A percentile compares a stretch with the other conserved stretches of the same genome.
These are phyloP conservation scores for Cephalopholis sonnerati DNA, from an alignment of 2,113 vertebrate species.

Conservation along the genomic window DNA sequence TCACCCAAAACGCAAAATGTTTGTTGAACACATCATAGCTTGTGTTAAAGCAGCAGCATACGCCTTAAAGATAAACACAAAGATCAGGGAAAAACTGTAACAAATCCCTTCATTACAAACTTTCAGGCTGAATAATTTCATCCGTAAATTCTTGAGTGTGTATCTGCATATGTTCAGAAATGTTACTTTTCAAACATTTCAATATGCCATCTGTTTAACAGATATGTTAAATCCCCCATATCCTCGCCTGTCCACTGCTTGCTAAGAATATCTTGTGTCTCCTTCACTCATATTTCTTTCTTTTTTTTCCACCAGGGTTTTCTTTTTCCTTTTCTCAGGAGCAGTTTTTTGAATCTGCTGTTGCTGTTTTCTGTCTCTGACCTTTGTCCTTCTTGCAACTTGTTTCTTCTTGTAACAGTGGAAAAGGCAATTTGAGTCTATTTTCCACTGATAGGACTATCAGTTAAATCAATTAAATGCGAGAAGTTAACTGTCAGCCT, in stretches of 20 bases:
- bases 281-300: slow-evolving; percentile 18
- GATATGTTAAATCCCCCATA: neutral
- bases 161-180: neutral
- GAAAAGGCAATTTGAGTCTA: neutral
- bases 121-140: neutral
- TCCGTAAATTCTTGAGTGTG: neutral
- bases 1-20: neutral
- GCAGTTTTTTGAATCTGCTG: slow-evolving; percentile 20
- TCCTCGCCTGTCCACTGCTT: neutral
- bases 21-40: neutral
- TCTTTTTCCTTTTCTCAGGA: slow-evolving; percentile 9
- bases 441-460: slow-evolving; percentile 12
- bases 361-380: slow-evolving; percentile 22
- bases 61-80: neutral
- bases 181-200: neutral
- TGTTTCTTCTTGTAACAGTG: slow-evolving; percentile 17
- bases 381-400: slow-evolving; percentile 27
- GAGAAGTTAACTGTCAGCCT: neutral
- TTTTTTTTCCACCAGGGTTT: slow-evolving; percentile 24
- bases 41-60: neutral
- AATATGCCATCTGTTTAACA: slow-evolving; percentile 29
- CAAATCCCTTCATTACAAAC: neutral
- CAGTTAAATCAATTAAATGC: neutral
- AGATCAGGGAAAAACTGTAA: neutral
- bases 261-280: slow-evolving; percentile 3